Base-by-base conservation (phyloP, 2,888 invertebrate species). In the Epinotia ramella region DNA sequence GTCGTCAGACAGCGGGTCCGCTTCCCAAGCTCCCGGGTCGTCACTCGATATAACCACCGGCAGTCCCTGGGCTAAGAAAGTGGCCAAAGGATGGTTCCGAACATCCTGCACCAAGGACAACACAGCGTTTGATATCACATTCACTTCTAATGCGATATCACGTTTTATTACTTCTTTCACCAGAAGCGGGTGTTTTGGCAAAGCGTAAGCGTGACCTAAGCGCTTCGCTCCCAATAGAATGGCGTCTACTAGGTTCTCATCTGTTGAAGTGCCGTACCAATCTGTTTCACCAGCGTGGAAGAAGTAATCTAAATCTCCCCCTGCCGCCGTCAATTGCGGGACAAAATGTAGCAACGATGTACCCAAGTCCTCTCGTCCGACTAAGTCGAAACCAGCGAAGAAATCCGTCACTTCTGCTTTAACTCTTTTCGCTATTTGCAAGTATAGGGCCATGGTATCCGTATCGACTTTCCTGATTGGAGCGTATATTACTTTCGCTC, bases 271-370 rank as follows among this genome's bases (percentile, higher is more conserved):
- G 20, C 96, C 97, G 83, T 93, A 95, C 97, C 97, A 97, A 84
- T 97, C 96, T 0, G 97, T 97, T 89, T 98, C 98, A 0, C 97
- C 98, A 0, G 97, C 97, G 84, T 98, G 97, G 83, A 97, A 97
- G 84, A 96, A 97, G 83, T 96, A 97, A 66, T 96, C 92, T 0
- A 97, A 89, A 20, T 95, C 88, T 0, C 93, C 88, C 0, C 94
- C 91, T 2, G 95, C 85, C 5, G 87, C 84, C 33, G 94, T 80
- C 53, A 97, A 84, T 78, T 95, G 91, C 0, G 96, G 92, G 0
- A 95, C 91, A 77, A 96, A 97, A 20, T 96, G 94, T 56, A 95
- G 86, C 0, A 97, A 86, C 0, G 97, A 96, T 53, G 91, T 88
- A 0, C 97, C 97, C 65, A 90, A 85, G 82, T 97, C 97, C 86